Conservation (phyloP, 2,888 invertebrate genomes). For the Helleia helle region DNA sequence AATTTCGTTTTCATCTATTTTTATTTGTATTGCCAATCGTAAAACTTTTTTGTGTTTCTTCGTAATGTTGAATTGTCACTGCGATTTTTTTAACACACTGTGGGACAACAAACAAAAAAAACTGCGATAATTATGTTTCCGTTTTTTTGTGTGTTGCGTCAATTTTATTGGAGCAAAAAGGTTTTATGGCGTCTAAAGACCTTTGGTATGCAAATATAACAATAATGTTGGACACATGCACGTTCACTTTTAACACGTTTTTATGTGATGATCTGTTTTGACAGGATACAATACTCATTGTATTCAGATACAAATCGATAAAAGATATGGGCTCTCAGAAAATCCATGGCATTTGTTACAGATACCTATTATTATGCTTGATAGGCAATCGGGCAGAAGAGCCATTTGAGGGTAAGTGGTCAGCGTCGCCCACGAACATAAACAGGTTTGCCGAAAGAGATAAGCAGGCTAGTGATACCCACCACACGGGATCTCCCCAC, state of each 20-base stretch:
- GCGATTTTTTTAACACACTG: conserved; percentile 7
- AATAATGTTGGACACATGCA: conserved; percentile 2
- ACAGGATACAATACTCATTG: background rate
- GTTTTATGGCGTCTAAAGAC: background rate
- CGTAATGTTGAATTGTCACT: background rate
- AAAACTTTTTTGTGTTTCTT: conserved; percentile 4
- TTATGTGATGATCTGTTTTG: background rate
- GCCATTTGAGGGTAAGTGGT: too few species aligned
- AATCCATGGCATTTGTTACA: too few species aligned
- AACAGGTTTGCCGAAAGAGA: too few species aligned
- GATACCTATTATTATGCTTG: too few species aligned
- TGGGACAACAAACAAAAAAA: background rate
- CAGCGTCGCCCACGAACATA: too few species aligned
- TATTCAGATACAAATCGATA: too few species aligned
- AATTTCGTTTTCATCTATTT: background rate
- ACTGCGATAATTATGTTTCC: background rate
- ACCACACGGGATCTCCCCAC: too few species aligned
- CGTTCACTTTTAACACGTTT: background rate
- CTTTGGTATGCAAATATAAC: conserved; percentile 2
- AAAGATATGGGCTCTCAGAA: too few species aligned
- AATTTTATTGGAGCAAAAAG: conserved; percentile 5
- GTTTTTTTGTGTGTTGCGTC: background rate
- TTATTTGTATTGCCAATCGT: conserved; percentile 1
- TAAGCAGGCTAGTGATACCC: too few species aligned
- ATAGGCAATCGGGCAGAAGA: too few species aligned